Evolutionary conservation across 92 coral and sea anemone species (phyloP), one percentile per base, ranked within the genome.

Genomic region (Heliopora coerulea): DNA sequence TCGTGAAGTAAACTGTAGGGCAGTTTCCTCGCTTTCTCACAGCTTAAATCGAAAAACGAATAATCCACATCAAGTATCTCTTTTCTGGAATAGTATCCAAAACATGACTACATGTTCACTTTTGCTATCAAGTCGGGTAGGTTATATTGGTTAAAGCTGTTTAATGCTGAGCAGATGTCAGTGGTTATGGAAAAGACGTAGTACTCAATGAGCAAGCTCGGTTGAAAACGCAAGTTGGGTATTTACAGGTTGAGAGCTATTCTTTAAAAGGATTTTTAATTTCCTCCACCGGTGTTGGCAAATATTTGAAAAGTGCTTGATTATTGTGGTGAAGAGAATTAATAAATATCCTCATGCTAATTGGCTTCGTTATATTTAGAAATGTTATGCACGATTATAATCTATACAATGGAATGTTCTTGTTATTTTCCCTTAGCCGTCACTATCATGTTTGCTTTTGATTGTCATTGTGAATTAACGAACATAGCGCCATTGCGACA

Each of bases 231-330:
- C 63, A 70, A 37, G 19, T 35, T 70, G 63, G 26, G 25, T 70
- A 70, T 50, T 52, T 70, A 20, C 54, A 33, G 31, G 18, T 70
- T 31, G 25, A 52, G 54, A 58, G 63, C 50, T 70, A 29, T 33
- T 29, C 50, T 70, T 57, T 13, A 0, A 31, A 52, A 28, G 34
- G 49, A 68, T 48, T 70, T 70, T 52, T 70, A 70, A 70, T 70
- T 52, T 70, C 77, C 77, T 50, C 62, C 77, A 54, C 56, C 63
- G 48, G 44, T 30, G 62, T 70, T 32, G 32, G 29, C 63, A 70
- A 70, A 70, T 70, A 70, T 70, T 70, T 70, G 77, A 70, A 70
- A 70, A 70, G 77, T 70, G 63, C 77, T 70, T 70, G 52, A 70
- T 54, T 54, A 70, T 70, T 70, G 77, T 54, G 77, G 77, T 54